Conservation (phyloP, 2,797 vertebrate genomes). For the Peromyscus aztecus region DNA sequence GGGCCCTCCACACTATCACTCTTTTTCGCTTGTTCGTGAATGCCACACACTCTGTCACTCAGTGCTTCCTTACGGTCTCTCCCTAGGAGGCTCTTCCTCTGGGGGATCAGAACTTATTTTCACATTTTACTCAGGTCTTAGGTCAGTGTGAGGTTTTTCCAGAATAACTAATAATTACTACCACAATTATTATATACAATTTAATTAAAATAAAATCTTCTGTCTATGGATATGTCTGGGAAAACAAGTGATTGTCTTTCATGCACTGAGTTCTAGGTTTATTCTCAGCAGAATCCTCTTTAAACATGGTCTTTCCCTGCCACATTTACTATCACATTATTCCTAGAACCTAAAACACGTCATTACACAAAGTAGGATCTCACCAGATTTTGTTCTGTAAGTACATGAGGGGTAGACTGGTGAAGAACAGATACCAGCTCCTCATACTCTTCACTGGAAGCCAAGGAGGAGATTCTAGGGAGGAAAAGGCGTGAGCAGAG, state of each 20-base stretch:
- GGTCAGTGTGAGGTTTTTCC: not conserved
- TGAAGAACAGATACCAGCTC: not conserved
- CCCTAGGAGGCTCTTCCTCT: not conserved
- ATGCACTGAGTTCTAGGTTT: not conserved
- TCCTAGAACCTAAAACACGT: not conserved
- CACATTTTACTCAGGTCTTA: not conserved
- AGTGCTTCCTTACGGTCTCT: not conserved
- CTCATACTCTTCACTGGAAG: not conserved
- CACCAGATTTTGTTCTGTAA: conserved; percentile 31
- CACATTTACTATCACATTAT: not conserved
- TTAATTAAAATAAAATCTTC: not conserved
- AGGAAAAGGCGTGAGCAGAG: not conserved
- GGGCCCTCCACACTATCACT: not conserved
- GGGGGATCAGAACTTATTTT: not conserved
- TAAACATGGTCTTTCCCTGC: not conserved
- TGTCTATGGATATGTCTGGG: not conserved
- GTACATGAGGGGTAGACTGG: not conserved
- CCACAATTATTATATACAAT: not conserved
- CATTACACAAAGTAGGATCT: not conserved
- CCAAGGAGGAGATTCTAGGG: not conserved
- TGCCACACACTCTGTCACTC: not conserved
- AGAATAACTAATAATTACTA: not conserved
- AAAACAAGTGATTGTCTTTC: not conserved
- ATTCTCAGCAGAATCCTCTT: not conserved
- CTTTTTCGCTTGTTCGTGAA: not conserved